Base-by-base conservation (phyloP, 2,113 vertebrate genomes). In the Pedetes capensis region DNA sequence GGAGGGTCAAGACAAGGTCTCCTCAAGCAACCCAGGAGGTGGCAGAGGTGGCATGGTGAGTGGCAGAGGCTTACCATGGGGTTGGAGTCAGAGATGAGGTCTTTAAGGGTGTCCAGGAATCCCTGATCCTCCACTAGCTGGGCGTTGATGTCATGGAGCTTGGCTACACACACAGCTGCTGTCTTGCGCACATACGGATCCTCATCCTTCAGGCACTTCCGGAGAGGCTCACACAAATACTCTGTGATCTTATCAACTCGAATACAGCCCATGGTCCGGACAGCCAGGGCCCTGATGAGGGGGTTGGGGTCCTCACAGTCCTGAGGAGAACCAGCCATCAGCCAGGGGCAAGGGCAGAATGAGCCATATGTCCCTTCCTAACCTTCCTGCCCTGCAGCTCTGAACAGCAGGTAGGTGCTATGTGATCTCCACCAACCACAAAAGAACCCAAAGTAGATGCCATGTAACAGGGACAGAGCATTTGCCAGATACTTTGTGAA, bases 271-370 rank as follows among this genome's bases (percentile, higher is more conserved):
- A 99, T 99, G 74, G 99, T 99, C 4, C 99, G 98, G 89, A 99
- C 99, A 0, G 99, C 99, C 96, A 99, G 98, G 0, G 99, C 99
- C 42, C 99, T 99, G 97, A 99, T 99, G 89, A 99, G 98, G 1
- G 99, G 99, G 97, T 99, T 99, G 0, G 99, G 99, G 96, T 99
- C 99, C 98, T 99, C 99, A 27, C 99, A 99, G 98, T 99, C 99
- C 99, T 99, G 75, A 3, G 0, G 71, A 83, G 53, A 86, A 20
- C 14, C 72, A 91, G 91, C 32, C 95, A 91, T 78, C 34, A 34
- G 85, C 29, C 68, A 0, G 68, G 64, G 87, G 4, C 80, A 92
- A 61, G 42, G 51, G 25, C 10, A 3, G n/a, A 34, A 57, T 66
- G 61, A 91, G 57, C 64, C 47, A 59, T 2, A 2, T 47, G 74